Conservation (phyloP, 2,113 vertebrate genomes). For the Macrotus californicus region DNA sequence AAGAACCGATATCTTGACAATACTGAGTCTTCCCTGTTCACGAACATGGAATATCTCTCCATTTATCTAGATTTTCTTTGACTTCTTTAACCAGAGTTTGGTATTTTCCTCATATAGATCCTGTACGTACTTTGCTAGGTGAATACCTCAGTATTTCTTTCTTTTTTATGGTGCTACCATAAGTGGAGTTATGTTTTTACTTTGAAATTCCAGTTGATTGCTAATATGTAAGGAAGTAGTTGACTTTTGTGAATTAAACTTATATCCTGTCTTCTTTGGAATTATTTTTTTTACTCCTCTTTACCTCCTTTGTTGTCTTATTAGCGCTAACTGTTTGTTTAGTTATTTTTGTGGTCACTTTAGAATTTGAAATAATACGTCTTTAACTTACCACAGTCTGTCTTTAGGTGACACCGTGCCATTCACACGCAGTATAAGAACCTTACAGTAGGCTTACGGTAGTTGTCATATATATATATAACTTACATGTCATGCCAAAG, state of each 20-base stretch:
- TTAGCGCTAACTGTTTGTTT: not conserved
- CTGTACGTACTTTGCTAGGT: not conserved
- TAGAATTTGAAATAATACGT: not conserved
- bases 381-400: not conserved
- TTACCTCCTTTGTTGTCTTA: not conserved
- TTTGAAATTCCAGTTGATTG: not conserved
- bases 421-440: not conserved
- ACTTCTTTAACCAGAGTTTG: not conserved
- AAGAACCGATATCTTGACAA: not conserved
- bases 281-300: slow-evolving; percentile 1
- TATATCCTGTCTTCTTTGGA: not conserved
- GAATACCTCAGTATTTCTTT: not conserved
- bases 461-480: not conserved
- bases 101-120: not conserved
- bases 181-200: not conserved
- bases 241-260: not conserved
- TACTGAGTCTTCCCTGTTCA: not conserved
- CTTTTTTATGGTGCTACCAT: not conserved
- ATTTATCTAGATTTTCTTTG: slow-evolving; percentile 3
- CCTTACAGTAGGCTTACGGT: not conserved
- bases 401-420: not conserved
- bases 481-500: not conserved
- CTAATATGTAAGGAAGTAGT: not conserved
- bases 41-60: not conserved
- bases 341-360: not conserved